These are phyloP conservation scores for Merodon equestris DNA, from an alignment of 2,888 invertebrate species.

Conservation along the genomic window DNA sequence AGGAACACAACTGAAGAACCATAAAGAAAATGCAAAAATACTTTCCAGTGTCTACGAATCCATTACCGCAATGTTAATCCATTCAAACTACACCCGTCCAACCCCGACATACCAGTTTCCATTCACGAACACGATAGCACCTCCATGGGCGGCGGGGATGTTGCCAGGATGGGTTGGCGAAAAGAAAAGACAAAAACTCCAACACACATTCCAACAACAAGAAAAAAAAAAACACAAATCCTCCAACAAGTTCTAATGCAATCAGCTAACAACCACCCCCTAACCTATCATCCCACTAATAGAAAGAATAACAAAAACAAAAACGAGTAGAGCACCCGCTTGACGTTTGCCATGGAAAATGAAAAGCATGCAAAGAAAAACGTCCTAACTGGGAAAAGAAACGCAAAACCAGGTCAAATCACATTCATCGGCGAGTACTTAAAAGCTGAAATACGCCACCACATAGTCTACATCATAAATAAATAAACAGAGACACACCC, in stretches of 20 bases:
- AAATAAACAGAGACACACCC: slow-evolving; percentile 64
- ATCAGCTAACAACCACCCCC: slow-evolving; percentile 22
- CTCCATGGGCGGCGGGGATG: no score
- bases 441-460: slow-evolving; percentile 43
- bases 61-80: slow-evolving; percentile 50
- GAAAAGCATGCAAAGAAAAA: slow-evolving; percentile 32
- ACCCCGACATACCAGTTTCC: background rate
- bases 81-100: slow-evolving; percentile 11
- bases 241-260: slow-evolving; percentile 35
- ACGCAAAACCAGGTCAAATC: slow-evolving; percentile 67
- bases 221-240: slow-evolving; percentile 40
- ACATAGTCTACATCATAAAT: slow-evolving; percentile 64
- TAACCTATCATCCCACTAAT: slow-evolving; percentile 44
- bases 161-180: slow-evolving; percentile 5
- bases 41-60: slow-evolving; percentile 50
- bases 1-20: slow-evolving; percentile 16
- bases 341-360: slow-evolving; percentile 69
- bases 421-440: slow-evolving; percentile 51
- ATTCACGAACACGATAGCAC: no score
- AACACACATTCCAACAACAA: slow-evolving; percentile 36
- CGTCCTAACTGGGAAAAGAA: slow-evolving; percentile 69
- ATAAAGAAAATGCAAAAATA: slow-evolving; percentile 9
- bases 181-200: slow-evolving; percentile 21
- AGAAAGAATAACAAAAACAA: slow-evolving; percentile 70
- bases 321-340: no score